Conservation (phyloP, 1,140 invertebrate species). For the Drosophila albomicans region DNA sequence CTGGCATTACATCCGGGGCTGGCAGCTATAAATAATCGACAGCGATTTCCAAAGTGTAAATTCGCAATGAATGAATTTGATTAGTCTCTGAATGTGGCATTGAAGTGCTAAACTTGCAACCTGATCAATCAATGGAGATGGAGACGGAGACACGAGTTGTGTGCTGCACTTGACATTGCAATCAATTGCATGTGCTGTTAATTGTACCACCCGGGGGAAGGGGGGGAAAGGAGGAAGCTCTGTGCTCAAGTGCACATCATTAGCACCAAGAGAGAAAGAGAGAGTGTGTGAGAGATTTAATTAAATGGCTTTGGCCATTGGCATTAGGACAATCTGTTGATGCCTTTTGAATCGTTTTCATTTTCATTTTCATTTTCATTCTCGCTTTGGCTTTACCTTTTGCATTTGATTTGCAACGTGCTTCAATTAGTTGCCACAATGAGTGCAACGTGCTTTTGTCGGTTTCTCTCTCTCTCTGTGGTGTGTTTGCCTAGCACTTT, state of each 20-base stretch:
- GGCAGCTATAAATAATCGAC: constrained; percentile 63
- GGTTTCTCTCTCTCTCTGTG: constrained; percentile 19
- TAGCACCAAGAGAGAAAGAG: constrained; percentile 38
- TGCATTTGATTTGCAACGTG: constrained; percentile 46
- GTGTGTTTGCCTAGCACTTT: constrained; percentile 56
- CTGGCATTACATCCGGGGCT: constrained; percentile 69
- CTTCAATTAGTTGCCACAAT: constrained; percentile 52
- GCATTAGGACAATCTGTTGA: constrained; percentile 46
- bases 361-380: constrained; percentile 12
- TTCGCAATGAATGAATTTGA: constrained; percentile 73
- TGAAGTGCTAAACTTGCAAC: constrained; percentile 6
- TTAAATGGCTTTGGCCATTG: constrained; percentile 64
- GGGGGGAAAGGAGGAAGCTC: constrained; percentile 2
- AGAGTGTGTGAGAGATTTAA: constrained; percentile 54
- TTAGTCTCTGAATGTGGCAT: constrained; percentile 40
- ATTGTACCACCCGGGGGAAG: background rate
- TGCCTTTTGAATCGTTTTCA: constrained; percentile 47
- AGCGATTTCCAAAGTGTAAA: constrained; percentile 62
- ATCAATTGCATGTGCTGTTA: constrained; percentile 14
- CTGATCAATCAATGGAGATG: background rate
- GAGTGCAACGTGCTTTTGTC: constrained; percentile 3
- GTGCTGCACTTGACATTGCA: background rate
- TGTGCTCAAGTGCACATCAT: constrained; percentile 63
- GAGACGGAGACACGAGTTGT: background rate
- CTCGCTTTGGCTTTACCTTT: constrained; percentile 10